These are phyloP conservation scores for Cantharis lateralis DNA, from an alignment of 2,888 invertebrate genomes.

Conservation along the genomic window DNA sequence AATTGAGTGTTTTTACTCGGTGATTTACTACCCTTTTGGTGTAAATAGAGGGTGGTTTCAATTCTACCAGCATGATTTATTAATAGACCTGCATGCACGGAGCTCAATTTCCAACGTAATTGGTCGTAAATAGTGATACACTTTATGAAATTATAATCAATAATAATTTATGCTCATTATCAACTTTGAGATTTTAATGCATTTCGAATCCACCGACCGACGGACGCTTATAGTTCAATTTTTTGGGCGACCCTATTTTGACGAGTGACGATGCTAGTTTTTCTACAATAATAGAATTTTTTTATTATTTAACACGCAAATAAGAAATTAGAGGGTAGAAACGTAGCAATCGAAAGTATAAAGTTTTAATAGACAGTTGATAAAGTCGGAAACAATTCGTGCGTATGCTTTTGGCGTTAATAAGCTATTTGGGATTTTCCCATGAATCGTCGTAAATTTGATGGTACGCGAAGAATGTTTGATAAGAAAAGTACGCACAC, in stretches of 20 bases:
- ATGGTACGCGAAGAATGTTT: background rate
- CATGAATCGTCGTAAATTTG: conserved; percentile 1
- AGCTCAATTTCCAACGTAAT: conserved; percentile 44
- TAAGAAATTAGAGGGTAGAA: conserved; percentile 14
- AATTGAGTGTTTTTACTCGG: background rate
- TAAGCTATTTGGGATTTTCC: conserved; percentile 16
- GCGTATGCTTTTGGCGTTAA: conserved; percentile 9
- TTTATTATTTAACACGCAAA: conserved; percentile 6
- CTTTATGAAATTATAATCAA: conserved; percentile 29
- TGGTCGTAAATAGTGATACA: conserved; percentile 43
- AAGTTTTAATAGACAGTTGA: conserved; percentile 7
- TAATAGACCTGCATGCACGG: conserved; percentile 35
- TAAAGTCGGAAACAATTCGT: conserved; percentile 7
- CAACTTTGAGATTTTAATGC: background rate
- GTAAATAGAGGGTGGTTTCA: conserved; percentile 36
- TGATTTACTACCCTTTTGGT: conserved; percentile 30
- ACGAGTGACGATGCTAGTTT: background rate
- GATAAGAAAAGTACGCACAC: background rate
- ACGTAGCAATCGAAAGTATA: conserved; percentile 2
- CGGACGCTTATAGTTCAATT: background rate
- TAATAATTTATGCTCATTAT: conserved; percentile 19
- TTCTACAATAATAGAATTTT: background rate
- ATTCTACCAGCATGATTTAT: conserved; percentile 42
- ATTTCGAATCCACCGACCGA: background rate
- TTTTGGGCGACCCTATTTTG: background rate